These are phyloP conservation scores for Brassicogethes aeneus DNA, from an alignment of 2,888 invertebrate species.

Conservation along the genomic window DNA sequence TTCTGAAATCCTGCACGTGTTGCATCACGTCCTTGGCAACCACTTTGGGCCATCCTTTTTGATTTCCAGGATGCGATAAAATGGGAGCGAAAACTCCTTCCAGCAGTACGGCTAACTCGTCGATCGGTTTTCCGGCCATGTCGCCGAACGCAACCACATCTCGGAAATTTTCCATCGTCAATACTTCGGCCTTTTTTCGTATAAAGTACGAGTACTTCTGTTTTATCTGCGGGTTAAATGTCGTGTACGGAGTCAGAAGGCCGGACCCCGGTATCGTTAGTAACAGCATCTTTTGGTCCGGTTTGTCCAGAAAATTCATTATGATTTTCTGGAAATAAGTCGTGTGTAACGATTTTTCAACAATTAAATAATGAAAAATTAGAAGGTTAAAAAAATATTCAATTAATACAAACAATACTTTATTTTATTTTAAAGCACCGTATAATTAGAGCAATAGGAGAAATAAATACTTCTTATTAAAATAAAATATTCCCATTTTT, in stretches of 20 bases:
- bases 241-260: slow-evolving; percentile 52
- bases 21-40: slow-evolving; percentile 61
- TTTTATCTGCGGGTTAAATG: slow-evolving; percentile 52
- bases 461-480: too few species aligned
- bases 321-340: slow-evolving; percentile 43
- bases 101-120: slow-evolving; percentile 58
- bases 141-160: slow-evolving; percentile 58
- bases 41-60: slow-evolving; percentile 63
- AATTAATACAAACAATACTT: too few species aligned
- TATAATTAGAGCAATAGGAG: too few species aligned
- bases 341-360: too few species aligned
- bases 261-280: slow-evolving; percentile 56
- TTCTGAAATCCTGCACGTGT: slow-evolving; percentile 60
- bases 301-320: slow-evolving; percentile 45
- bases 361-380: too few species aligned
- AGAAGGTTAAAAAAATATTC: too few species aligned
- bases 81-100: slow-evolving; percentile 67
- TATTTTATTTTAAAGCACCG: too few species aligned
- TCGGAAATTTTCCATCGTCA: slow-evolving; percentile 52
- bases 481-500: too few species aligned
- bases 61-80: slow-evolving; percentile 61
- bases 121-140: slow-evolving; percentile 59
- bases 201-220: slow-evolving; percentile 72
- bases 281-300: slow-evolving; percentile 44
- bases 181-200: slow-evolving; percentile 50